Conservation (phyloP, 23 tunicate species). For the Clavelina lepadiformis region DNA sequence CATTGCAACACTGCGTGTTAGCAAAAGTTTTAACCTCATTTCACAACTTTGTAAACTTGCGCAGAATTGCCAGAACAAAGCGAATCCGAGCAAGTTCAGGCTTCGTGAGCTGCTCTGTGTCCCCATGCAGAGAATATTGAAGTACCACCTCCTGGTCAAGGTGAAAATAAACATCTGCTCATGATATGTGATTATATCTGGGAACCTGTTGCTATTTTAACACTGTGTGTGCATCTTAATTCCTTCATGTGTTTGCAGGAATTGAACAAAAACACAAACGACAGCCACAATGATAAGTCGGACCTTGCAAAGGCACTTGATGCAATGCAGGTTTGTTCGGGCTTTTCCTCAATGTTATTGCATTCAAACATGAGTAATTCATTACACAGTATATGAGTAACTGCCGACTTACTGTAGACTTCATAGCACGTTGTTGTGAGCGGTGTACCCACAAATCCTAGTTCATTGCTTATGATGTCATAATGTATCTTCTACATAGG, state of each 20-base stretch:
- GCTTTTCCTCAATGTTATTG: neutral
- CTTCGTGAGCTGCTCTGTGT: constrained; percentile 77
- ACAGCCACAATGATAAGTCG: constrained; percentile 49
- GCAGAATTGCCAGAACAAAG: constrained; percentile 66
- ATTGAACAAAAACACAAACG: constrained; percentile 55
- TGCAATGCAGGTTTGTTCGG: constrained; percentile 80
- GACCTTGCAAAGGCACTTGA: constrained; percentile 54
- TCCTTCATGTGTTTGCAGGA: constrained; percentile 68
- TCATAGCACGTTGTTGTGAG: neutral
- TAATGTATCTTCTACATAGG: constrained; percentile 31
- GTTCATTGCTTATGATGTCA: too few relatives aligned
- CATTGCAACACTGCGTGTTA: too few relatives aligned
- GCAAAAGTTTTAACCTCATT: too few relatives aligned
- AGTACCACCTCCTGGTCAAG: constrained; percentile 81
- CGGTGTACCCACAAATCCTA: neutral
- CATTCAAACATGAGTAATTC: neutral
- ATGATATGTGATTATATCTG: neutral
- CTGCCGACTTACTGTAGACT: neutral
- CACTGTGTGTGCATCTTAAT: neutral
- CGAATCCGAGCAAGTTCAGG: constrained; percentile 79
- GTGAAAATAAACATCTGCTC: constrained; percentile 6
- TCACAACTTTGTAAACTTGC: too few relatives aligned
- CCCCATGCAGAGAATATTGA: constrained; percentile 86
- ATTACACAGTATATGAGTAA: neutral
- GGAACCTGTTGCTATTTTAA: neutral